phyloP scores from a whole-genome alignment of 2,113 vertebrate genomes.

The Formicarius rufipectus region DNA sequence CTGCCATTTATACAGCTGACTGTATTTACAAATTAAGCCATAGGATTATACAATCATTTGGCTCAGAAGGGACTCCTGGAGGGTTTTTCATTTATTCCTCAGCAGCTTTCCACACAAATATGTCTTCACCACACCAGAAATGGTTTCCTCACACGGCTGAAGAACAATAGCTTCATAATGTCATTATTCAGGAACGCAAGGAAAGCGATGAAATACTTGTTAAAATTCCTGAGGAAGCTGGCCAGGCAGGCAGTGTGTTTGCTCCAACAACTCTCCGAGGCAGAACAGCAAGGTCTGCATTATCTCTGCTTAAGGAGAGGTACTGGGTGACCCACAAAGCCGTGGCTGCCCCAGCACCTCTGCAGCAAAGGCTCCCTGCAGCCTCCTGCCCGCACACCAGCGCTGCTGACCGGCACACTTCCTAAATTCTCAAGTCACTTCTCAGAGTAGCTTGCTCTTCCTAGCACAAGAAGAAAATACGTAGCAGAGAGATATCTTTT shows the following conservation, averaged over 20 bases:
- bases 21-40: conserved; percentile 13
- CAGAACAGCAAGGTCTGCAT: background rate
- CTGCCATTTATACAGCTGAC: background rate
- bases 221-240: background rate
- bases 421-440: background rate
- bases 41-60: background rate
- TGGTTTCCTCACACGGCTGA: background rate
- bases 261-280: background rate
- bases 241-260: background rate
- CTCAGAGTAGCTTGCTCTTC: background rate
- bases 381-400: background rate
- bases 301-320: background rate
- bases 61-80: background rate
- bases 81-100: background rate
- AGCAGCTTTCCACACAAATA: background rate
- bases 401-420: background rate
- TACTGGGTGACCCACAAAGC: background rate
- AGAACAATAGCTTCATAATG: conserved; percentile 27
- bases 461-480: background rate
- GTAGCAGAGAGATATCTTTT: background rate
- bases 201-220: background rate
- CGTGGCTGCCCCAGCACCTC: background rate
- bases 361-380: background rate
- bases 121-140: background rate
- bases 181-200: background rate